Evolutionary conservation across 2,888 invertebrate species (phyloP), one percentile per base, ranked within the genome.

Genomic region (Platycheirus albimanus): DNA sequence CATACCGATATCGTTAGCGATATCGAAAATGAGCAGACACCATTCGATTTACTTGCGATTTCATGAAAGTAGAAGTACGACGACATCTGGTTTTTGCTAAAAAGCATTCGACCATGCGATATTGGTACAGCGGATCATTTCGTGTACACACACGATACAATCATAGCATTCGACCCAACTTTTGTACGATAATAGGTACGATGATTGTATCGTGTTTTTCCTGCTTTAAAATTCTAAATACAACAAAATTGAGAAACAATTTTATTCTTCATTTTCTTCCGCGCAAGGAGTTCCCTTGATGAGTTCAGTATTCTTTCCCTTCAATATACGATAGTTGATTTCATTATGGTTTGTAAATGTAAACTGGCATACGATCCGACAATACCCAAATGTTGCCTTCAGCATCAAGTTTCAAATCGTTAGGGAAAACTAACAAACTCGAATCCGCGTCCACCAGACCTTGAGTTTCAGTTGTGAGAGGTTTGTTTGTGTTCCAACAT

Each of bases 301-400:
- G 3, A 91, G 83, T 43, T 91, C 91, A 2, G 85, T 86, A 75
- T 89, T 90, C 45, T 88, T 88, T 36, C 90, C 91, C 20, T 86
- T 89, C 74, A 91, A 72, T 56, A 91, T 87, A 20, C 91, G 91
- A 88, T 94, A 96, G 90, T 96, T 96, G 28, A 94, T 90, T 64
- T 94, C 94, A 41, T 94, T 92, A 20, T 93, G 92, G 88, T 95
- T 93, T 91, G 89, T 94, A 93, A 56, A 96, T 90, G 89, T 95
- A 96, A 7, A 92, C 91, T 0, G 96, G 95, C 92, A 96, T 93
- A 86, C 93, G 93, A 89, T 97, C 96, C 0, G 95, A 95, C 1
- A 96, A 92, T 11, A 96, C 92, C 96, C 96, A 96, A 8, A 96
- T 86, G 47, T 93, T 92, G 51, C 93, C 93, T 11, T 93, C 93